Base-by-base conservation (phyloP, 2,888 invertebrate genomes). In the Hyposoter dolosus region DNA sequence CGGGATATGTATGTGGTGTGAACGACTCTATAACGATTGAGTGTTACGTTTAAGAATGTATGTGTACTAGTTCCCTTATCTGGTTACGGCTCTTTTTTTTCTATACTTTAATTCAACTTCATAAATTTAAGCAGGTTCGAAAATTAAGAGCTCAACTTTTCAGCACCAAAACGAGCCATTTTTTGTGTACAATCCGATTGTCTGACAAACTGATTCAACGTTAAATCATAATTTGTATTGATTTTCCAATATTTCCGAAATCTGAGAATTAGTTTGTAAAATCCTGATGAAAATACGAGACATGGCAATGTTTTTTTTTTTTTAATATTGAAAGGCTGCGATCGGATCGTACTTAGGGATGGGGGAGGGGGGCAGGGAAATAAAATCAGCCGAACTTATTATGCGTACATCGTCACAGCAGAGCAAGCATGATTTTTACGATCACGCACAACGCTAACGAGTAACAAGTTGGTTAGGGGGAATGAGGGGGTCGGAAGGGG, bases 361-460 rank as follows among this genome's bases (percentile, higher is more conserved):
- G n/a, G 40, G 7, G 28, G 28, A 12, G 75, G 9, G 28, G 35
- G 12, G 74, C n/a, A n/a, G n/a, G n/a, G n/a, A n/a, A 68, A 53
- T 47, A 45, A 65, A 69, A 75, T 82, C 72, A 78, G 63, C 28
- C 60, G 66, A 82, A 32, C 65, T 56, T 84, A 82, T 68, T 68
- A 47, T n/a, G 19, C 17, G 65, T 32, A 82, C 65, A 63, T 69
- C 35, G 82, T 60, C 47, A 40, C 47, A 40, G 76, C 56, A 23
- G 45, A 60, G 76, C 66, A 80, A 60, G 76, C 66, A 80, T 91
- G 93, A 93, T 93, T 93, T 93, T 94, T 93, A 93, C 91, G 93
- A 93, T 90, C 91, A 53, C 85, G 89, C 90, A 88, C 85, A 32
- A 35, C 90, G 91, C 92, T 93, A 94, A 94, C 93, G 93, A 93